A percentile compares a stretch with the other conserved stretches of the same genome.
phyloP scores from a whole-genome alignment of 1,140 invertebrate genomes.

The Dinoponera quadriceps region DNA sequence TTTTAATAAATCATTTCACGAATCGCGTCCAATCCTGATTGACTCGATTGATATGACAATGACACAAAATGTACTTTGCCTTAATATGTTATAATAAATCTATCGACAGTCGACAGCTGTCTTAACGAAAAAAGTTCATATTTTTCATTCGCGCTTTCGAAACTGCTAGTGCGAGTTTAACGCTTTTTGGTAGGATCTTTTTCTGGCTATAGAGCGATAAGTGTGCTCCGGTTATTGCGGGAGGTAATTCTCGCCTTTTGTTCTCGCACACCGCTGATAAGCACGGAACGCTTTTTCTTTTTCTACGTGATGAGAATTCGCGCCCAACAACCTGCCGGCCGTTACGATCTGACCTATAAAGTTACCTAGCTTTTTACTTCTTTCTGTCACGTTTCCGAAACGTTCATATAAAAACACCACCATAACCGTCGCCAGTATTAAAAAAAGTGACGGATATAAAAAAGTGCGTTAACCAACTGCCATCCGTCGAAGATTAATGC shows the following conservation, averaged over 20 bases:
- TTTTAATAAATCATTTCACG: background rate
- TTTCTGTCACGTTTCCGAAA: slow-evolving; percentile 34
- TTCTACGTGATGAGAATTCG: slow-evolving; percentile 62
- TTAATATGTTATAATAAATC: background rate
- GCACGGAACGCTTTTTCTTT: slow-evolving; percentile 49
- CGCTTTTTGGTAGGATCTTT: slow-evolving; percentile 20
- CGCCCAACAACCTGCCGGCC: slow-evolving; percentile 24
- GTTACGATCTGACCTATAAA: slow-evolving; percentile 52
- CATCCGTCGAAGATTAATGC: background rate
- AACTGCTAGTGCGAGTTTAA: slow-evolving; percentile 23
- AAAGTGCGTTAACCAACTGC: background rate
- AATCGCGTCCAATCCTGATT: background rate
- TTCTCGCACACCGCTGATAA: slow-evolving; percentile 56
- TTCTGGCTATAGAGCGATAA: slow-evolving; percentile 50
- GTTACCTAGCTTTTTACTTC: slow-evolving; percentile 9
- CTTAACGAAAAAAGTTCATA: slow-evolving; percentile 12
- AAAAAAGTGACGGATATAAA: slow-evolving; percentile 15
- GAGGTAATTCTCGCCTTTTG: slow-evolving; percentile 56
- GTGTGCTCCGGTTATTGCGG: slow-evolving; percentile 48
- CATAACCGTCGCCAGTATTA: background rate
- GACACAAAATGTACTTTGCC: background rate
- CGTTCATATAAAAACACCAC: slow-evolving; percentile 22
- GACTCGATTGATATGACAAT: background rate
- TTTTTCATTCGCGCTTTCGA: slow-evolving; percentile 13
- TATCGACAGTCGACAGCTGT: background rate